phyloP scores from a whole-genome alignment of 2,888 invertebrate genomes.

The Lingula anatina region DNA sequence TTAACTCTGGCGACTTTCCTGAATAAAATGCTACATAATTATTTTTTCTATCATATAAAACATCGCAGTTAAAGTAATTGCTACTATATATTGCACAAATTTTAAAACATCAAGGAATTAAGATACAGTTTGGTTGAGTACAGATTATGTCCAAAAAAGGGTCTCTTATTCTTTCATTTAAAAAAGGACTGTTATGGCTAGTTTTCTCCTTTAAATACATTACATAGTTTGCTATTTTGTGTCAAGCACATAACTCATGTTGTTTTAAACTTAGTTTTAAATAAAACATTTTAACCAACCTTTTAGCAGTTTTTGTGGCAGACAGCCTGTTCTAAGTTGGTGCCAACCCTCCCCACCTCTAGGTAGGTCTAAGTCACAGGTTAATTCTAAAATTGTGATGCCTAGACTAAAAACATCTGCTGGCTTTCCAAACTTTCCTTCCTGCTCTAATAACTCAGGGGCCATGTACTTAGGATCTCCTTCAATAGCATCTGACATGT shows the following conservation, averaged over 20 bases:
- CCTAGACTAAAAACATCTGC: slow-evolving; percentile 73
- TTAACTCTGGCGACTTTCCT: slow-evolving; percentile 56
- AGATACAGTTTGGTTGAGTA: not conserved
- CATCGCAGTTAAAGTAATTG: too few relatives aligned
- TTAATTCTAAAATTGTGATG: slow-evolving; percentile 67
- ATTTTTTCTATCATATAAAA: too few relatives aligned
- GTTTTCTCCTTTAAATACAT: too few relatives aligned
- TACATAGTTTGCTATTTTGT: too few relatives aligned
- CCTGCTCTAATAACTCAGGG: slow-evolving; percentile 62
- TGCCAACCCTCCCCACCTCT: slow-evolving; percentile 68
- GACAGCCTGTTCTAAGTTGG: slow-evolving; percentile 58
- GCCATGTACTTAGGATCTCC: slow-evolving; percentile 75
- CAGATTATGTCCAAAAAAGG: not conserved
- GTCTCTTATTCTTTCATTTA: too few relatives aligned
- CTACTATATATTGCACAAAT: too few relatives aligned
- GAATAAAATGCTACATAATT: slow-evolving; percentile 9
- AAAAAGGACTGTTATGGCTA: too few relatives aligned
- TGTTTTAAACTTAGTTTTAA: too few relatives aligned
- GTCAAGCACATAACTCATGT: too few relatives aligned
- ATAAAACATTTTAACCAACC: too few relatives aligned
- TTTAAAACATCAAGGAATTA: too few relatives aligned
- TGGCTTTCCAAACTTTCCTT: slow-evolving; percentile 62
- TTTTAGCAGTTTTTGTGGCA: slow-evolving; percentile 54
- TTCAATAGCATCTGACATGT: slow-evolving; percentile 61
- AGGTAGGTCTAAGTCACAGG: slow-evolving; percentile 67